Evolutionary conservation across 2,888 invertebrate genomes (phyloP), one percentile per base, ranked within the genome.

Genomic region (Ormyrus labotus): DNA sequence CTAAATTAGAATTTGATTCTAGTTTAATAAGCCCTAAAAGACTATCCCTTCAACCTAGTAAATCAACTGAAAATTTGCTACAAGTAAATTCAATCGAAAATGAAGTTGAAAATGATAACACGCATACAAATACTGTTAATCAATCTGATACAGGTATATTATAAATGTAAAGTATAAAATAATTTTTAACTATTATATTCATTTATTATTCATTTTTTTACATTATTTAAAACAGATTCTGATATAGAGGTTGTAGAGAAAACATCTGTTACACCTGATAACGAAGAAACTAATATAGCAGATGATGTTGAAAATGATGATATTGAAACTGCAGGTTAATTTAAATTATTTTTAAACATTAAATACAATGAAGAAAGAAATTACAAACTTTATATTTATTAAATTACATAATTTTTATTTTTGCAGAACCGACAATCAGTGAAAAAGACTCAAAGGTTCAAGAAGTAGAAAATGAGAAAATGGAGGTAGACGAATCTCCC

Each of bases 1-100:
- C 97, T 0, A 92, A 91, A 87, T 87, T 93, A 79, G 91, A 91
- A 10, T 81, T 84, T 45, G 86, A 88, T 65, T 71, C 83, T 7
- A 83, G 77, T 48, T 75, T 55, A 71, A 57, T 78, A 6, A 83
- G n/a, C 79, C 83, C 85, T 34, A 79, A 81, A 57, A 69, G 80
- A 63, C 63, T 84, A 9, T 78, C 79, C 19, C 69, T 81, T 61
- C 63, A 80, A 61, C 8, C 65, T 8, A 51, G 34, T 55, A 82
- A 77, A 78, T 67, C 74, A 48, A 13, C 34, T 47, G 75, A 81
- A 50, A 82, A 78, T 70, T 50, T 81, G 61, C 64, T 80, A 19
- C 53, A 67, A 68, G 2, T 53, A 70, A 80, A 68, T 50, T n/a
- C 11, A 13, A 81, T 81, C 8, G 84, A 84, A 65, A 50, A 65